phyloP scores from a whole-genome alignment of 1,140 invertebrate species.

The Bradynema listronoti region DNA sequence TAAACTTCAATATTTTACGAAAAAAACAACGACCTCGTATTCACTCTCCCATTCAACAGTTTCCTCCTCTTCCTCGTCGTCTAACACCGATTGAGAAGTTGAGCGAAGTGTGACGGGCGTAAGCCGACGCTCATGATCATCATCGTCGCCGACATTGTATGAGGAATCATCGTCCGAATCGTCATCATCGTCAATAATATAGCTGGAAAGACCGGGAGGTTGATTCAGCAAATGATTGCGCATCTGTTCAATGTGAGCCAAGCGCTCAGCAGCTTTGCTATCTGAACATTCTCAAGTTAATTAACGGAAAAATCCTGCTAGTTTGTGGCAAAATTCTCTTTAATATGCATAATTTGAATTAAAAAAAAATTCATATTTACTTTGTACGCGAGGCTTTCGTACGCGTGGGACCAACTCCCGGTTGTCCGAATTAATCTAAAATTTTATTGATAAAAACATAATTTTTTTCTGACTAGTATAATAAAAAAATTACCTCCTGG shows the following conservation, averaged over 20 bases:
- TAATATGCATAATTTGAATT: not conserved
- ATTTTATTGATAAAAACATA: not conserved
- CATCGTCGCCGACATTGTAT: constrained; percentile 3
- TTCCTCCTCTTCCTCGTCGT: too few relatives aligned
- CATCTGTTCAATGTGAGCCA: not conserved
- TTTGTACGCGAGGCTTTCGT: not conserved
- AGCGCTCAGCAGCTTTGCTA: not conserved
- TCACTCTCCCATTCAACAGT: too few relatives aligned
- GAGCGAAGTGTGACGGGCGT: too few relatives aligned
- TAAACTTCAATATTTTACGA: too few relatives aligned
- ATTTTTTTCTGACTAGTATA: not conserved
- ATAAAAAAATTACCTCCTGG: not conserved
- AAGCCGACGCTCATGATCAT: too few relatives aligned
- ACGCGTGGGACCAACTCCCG: constrained; percentile 2
- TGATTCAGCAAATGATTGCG: not conserved
- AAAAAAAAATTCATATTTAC: not conserved
- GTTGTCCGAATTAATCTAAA: constrained; percentile 1
- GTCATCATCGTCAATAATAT: constrained; percentile 5
- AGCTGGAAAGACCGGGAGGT: not conserved
- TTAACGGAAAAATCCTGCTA: not conserved
- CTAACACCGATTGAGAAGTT: too few relatives aligned
- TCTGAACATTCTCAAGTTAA: not conserved
- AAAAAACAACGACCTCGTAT: too few relatives aligned
- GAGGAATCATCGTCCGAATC: constrained; percentile 5
- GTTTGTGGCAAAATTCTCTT: not conserved